Evolutionary conservation across 2,797 vertebrate genomes (phyloP), one percentile per base, ranked within the genome.

Genomic region (Etheostoma perlongum): DNA sequence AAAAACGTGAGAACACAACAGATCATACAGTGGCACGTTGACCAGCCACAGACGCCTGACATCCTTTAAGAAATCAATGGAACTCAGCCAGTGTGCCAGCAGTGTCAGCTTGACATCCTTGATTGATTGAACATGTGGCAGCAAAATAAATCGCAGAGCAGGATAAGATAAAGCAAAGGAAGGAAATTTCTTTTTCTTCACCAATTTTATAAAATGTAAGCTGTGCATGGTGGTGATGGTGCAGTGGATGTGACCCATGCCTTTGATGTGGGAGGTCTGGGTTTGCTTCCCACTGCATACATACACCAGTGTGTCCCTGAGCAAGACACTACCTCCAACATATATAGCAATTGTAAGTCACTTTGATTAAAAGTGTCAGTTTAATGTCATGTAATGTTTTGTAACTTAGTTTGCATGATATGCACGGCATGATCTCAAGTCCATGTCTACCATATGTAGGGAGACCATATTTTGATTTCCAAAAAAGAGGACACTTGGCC

Each of bases 41-140:
- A 78, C 64, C 69, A 68, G 72, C 55, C 68, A 19, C 72, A 33
- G 64, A 65, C 36, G 67, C 59, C 33, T 53, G 60, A 71, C 78
- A 70, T 72, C 78, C 40, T 85, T 80, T 36, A 75, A 72, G 67
- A 72, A 86, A 86, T 85, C 68, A 67, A 71, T 74, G 78, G 74
- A 55, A 18, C 78, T 79, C 71, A 19, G 76, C 74, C 53, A 49
- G 72, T 63, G 75, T 36, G 62, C 65, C 49, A 79, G 80, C 62
- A 21, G 13, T 40, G 68, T 74, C 76, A 55, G 57, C 69, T 16
- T 49, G 72, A 54, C 65, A 48, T 74, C 74, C 40, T 33, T 81
- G 80, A 86, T 67, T 81, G 66, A 81, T 81, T 79, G 78, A 81
- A 66, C 71, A 71, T 59, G 63, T 36, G 25, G 74, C 53, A 12